Evolutionary conservation across 2,888 invertebrate genomes (phyloP), one percentile per base, ranked within the genome.

Genomic region (Caenorhabditis sinica): DNA sequence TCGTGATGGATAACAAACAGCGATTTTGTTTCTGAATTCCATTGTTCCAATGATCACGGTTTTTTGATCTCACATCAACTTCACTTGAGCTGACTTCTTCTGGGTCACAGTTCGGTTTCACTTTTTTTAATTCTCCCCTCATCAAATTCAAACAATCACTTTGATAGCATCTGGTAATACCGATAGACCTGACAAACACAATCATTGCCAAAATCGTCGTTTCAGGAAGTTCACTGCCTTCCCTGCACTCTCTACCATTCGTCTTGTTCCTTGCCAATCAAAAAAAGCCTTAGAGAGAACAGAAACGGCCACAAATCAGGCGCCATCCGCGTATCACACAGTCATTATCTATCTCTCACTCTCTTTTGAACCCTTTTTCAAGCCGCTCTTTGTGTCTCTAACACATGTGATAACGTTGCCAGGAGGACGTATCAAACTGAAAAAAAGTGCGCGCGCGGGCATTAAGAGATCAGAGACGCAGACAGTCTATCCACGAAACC

Each of bases 351-450:
- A 5, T 71, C 75, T 69, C 60, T 74, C 69, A 23, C 36, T 63
- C 56, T 40, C 40, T 76, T 68, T 75, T 20, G 4, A 53, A 66
- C 56, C 40, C 45, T 74, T 81, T 75, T 82, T 75, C 60, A 65
- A 66, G 69, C 49, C 65, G 56, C 56, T 20, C 75, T 82, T 72
- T 82, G 71, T 82, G 75, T 81, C 74, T 82, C 75, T 76, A 71
- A 76, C 75, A 71, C 71, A 71, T 75, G 75, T 82, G 82, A 82
- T 82, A 75, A 72, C 75, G 74, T 75, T 74, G 69, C 56, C 73
- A 73, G 63, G n/a, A n/a, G n/a, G 53, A 66, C 65, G 63, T 75
- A 75, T 51, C 53, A 56, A 66, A 40, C 45, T 49, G 30, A 45
- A 36, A 63, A 53, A 74, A 56, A 49, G 23, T 15, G 25, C 6